These are phyloP conservation scores for Sciurus carolinensis DNA, from an alignment of 2,797 vertebrate genomes.

Conservation along the genomic window DNA sequence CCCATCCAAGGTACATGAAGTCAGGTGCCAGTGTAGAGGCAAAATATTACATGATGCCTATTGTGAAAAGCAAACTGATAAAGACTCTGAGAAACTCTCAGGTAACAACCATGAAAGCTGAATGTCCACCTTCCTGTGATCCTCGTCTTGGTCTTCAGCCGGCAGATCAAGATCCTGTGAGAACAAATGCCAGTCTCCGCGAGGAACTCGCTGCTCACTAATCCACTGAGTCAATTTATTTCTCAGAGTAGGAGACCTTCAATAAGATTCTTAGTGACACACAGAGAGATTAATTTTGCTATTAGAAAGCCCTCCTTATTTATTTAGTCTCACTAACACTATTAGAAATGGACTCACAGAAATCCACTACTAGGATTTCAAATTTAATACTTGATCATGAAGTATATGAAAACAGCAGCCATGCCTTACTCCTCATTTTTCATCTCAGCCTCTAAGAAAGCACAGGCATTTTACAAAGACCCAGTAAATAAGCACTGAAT, in stretches of 20 bases:
- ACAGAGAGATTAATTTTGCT: conserved; percentile 26
- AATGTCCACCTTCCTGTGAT: neutral
- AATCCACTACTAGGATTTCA: conserved; percentile 40
- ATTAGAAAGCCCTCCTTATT: neutral
- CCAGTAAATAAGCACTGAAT: neutral
- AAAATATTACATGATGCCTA: neutral
- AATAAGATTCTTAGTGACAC: neutral
- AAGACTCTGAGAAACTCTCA: neutral
- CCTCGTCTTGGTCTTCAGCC: neutral
- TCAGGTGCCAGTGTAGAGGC: neutral
- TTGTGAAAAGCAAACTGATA: neutral
- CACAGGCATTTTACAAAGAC: neutral
- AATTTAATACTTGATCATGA: neutral
- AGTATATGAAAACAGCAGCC: neutral
- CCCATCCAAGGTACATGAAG: neutral
- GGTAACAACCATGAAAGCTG: neutral
- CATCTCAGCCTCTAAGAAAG: neutral
- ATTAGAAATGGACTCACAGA: conserved; percentile 29
- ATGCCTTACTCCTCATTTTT: neutral
- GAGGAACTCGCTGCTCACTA: neutral
- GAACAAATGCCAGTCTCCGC: neutral
- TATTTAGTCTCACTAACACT: conserved; percentile 45
- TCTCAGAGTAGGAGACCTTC: neutral
- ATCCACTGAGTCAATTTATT: conserved; percentile 4
- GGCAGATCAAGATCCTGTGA: rapidly evolving